Conservation (phyloP, 2,888 invertebrate genomes). For the Clusia tigrina region DNA sequence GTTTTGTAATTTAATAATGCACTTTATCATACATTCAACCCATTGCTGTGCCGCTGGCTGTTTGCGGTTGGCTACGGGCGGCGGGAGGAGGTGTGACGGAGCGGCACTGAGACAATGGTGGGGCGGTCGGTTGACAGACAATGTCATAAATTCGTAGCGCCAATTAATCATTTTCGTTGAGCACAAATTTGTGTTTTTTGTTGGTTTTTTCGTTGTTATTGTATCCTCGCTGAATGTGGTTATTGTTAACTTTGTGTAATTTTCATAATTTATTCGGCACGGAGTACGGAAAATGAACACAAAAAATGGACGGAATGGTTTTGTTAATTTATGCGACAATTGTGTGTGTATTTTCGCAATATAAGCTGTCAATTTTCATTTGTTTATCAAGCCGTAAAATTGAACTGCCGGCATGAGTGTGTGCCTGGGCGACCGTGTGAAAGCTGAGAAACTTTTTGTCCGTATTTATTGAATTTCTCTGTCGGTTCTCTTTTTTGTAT, state of each 20-base stretch:
- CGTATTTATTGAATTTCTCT: neutral
- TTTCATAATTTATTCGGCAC: neutral
- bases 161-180: constrained; percentile 47
- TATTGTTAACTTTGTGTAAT: no score
- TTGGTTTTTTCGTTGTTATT: neutral
- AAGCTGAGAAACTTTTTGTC: no score
- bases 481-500: neutral
- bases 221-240: no score
- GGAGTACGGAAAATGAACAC: no score
- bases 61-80: no score
- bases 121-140: constrained; percentile 32
- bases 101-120: neutral
- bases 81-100: no score
- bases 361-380: constrained; percentile 41
- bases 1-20: constrained; percentile 17
- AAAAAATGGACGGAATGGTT: no score
- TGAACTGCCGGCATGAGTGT: neutral
- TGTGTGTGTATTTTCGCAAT: constrained; percentile 13
- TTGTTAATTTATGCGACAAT: neutral
- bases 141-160: constrained; percentile 52
- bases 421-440: constrained; percentile 14
- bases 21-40: constrained; percentile 51
- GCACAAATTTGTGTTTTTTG: constrained; percentile 12
- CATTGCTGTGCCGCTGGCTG: no score
- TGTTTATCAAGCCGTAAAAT: constrained; percentile 11